A percentile compares a stretch with the other conserved stretches of the same genome.
These are phyloP conservation scores for Palaemon carinicauda DNA, from an alignment of 1,140 invertebrate species.

Conservation along the genomic window DNA sequence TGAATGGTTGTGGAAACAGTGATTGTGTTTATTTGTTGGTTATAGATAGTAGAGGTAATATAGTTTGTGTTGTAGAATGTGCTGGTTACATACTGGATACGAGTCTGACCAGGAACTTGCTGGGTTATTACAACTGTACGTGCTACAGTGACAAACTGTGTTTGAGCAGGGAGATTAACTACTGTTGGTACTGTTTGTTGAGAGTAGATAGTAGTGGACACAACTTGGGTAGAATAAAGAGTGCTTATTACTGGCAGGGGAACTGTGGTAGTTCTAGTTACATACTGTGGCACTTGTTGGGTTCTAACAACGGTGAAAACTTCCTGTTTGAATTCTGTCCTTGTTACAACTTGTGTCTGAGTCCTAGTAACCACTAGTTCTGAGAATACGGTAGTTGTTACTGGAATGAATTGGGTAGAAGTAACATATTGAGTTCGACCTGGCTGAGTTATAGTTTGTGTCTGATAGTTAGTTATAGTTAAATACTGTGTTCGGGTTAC, in stretches of 20 bases:
- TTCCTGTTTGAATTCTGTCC: constrained; percentile 26
- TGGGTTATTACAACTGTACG: constrained; percentile 26
- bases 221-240: constrained; percentile 35
- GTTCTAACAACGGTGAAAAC: constrained; percentile 32
- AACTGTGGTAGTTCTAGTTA: constrained; percentile 27
- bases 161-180: constrained; percentile 25
- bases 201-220: constrained; percentile 37
- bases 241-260: constrained; percentile 35
- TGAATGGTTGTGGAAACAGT: constrained; percentile 29
- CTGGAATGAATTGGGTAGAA: constrained; percentile 33
- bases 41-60: constrained; percentile 41
- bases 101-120: constrained; percentile 36
- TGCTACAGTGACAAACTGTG: constrained; percentile 35
- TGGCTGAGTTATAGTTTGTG: constrained; percentile 20
- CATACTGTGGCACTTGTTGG: constrained; percentile 47
- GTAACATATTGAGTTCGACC: constrained; percentile 41
- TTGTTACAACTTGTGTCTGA: constrained; percentile 45
- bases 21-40: constrained; percentile 37
- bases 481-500: constrained; percentile 2
- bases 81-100: constrained; percentile 37
- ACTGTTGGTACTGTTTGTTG: constrained; percentile 20
- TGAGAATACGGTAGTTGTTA: constrained; percentile 41
- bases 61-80: constrained; percentile 45
- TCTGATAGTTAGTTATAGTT: constrained; percentile 7
- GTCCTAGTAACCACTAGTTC: constrained; percentile 36